Evolutionary conservation across 1,140 invertebrate species (phyloP).

Genomic region (Ceratina japonica): DNA sequence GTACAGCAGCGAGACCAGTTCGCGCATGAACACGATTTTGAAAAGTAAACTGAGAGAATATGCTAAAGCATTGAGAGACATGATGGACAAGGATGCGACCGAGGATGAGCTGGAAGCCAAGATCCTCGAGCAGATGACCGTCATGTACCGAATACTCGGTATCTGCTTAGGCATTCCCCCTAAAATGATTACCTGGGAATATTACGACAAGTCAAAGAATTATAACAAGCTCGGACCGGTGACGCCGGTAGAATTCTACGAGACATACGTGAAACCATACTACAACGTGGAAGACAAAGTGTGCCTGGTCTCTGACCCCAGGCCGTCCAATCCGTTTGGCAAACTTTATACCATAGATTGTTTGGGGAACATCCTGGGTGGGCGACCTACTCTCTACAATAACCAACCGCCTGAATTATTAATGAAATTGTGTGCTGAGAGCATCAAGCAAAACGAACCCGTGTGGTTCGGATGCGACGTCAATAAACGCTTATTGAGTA

Average conservation of each 20-base stretch:
- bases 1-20: slow-evolving; percentile 86
- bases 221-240: slow-evolving; percentile 88
- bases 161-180: slow-evolving; percentile 91
- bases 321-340: slow-evolving; percentile 87
- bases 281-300: slow-evolving; percentile 93
- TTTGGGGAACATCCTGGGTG: slow-evolving; percentile 91
- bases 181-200: slow-evolving; percentile 91
- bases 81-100: slow-evolving; percentile 81
- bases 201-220: slow-evolving; percentile 91
- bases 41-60: slow-evolving; percentile 93
- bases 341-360: slow-evolving; percentile 92
- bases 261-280: slow-evolving; percentile 87
- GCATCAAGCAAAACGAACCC: slow-evolving; percentile 89
- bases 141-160: slow-evolving; percentile 90
- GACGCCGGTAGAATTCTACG: slow-evolving; percentile 90
- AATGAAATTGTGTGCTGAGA: slow-evolving; percentile 86
- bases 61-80: slow-evolving; percentile 84
- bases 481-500: slow-evolving; percentile 88
- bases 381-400: slow-evolving; percentile 88
- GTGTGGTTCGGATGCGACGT: slow-evolving; percentile 98
- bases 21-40: slow-evolving; percentile 87
- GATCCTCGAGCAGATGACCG: slow-evolving; percentile 85
- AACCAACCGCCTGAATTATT: slow-evolving; percentile 91
- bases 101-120: slow-evolving; percentile 81
- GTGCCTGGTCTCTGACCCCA: slow-evolving; percentile 92